Percentiles rank a stretch among this genome's conserved stretches.
Conservation (phyloP, 2,113 vertebrate genomes). For the Rhizomys pruinosus region DNA sequence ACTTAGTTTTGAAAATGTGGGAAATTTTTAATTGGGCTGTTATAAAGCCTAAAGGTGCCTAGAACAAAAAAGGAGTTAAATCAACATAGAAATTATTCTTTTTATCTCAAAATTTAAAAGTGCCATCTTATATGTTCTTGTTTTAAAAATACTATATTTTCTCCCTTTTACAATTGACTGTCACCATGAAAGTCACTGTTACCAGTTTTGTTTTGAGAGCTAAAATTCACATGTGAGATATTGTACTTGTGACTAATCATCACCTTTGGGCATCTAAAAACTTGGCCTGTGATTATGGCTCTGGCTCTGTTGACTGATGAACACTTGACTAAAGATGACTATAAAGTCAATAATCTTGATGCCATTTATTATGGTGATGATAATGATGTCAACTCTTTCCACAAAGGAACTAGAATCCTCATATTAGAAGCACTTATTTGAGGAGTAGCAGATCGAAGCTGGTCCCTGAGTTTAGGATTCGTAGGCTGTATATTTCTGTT, state of each 20-base stretch:
- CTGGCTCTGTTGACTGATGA: neutral
- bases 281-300: neutral
- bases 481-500: neutral
- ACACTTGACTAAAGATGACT: conserved; percentile 4
- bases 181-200: neutral
- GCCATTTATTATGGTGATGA: neutral
- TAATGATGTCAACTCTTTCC: neutral
- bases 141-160: conserved; percentile 45
- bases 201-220: conserved; percentile 30
- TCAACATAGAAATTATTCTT: conserved; percentile 24
- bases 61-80: conserved; percentile 31
- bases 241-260: neutral
- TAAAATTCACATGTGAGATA: neutral
- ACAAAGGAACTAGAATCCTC: neutral
- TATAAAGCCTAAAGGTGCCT: conserved; percentile 16
- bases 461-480: neutral
- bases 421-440: conserved; percentile 19
- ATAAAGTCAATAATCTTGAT: conserved; percentile 30
- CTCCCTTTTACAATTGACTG: neutral
- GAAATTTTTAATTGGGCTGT: neutral
- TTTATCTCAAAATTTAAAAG: conserved; percentile 23
- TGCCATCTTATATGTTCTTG: neutral
- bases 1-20: neutral
- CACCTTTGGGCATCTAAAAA: neutral
- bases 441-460: neutral